A percentile compares a stretch with the other conserved stretches of the same genome.
These are phyloP conservation scores for Phacellophora camtschatica DNA, from an alignment of 30 jellyfish, hydroid and myxozoan species.

Conservation along the genomic window DNA sequence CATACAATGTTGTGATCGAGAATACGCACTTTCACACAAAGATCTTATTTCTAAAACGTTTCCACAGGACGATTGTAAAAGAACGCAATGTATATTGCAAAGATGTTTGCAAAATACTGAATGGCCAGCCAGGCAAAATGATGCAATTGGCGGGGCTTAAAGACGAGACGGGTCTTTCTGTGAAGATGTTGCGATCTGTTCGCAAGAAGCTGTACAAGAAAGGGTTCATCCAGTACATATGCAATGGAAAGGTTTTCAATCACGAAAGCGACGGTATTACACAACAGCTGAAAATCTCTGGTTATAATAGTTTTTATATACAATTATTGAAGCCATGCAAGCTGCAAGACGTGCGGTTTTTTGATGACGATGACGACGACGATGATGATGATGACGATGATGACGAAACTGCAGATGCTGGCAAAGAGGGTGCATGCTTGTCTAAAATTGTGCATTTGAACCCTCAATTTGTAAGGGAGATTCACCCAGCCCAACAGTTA, in stretches of 20 bases:
- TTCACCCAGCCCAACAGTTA: conserved; percentile 63
- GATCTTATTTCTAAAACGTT: conserved; percentile 25
- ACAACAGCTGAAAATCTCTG: background rate
- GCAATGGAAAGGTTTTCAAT: conserved; percentile 49
- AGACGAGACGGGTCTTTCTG: background rate
- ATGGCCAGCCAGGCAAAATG: conserved; percentile 34
- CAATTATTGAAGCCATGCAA: conserved; percentile 39
- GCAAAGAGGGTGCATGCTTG: conserved; percentile 42
- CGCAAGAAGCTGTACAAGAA: conserved; percentile 52
- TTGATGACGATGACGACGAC: background rate
- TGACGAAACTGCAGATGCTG: conserved; percentile 60
- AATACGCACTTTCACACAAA: conserved; percentile 3
- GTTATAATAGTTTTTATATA: conserved; percentile 14
- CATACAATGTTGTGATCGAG: background rate
- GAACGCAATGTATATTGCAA: background rate
- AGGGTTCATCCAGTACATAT: conserved; percentile 79
- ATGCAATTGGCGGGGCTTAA: conserved; percentile 23
- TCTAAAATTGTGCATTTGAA: conserved; percentile 53
- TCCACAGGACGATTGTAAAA: conserved; percentile 2
- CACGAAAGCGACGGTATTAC: background rate
- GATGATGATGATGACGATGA: conserved; percentile 34
- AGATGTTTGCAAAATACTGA: background rate
- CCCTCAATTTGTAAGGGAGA: conserved; percentile 70
- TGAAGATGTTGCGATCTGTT: conserved; percentile 11
- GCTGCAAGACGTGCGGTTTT: too few species aligned